Base-by-base conservation (phyloP, 1,140 invertebrate species). In the Coelopa frigida region DNA sequence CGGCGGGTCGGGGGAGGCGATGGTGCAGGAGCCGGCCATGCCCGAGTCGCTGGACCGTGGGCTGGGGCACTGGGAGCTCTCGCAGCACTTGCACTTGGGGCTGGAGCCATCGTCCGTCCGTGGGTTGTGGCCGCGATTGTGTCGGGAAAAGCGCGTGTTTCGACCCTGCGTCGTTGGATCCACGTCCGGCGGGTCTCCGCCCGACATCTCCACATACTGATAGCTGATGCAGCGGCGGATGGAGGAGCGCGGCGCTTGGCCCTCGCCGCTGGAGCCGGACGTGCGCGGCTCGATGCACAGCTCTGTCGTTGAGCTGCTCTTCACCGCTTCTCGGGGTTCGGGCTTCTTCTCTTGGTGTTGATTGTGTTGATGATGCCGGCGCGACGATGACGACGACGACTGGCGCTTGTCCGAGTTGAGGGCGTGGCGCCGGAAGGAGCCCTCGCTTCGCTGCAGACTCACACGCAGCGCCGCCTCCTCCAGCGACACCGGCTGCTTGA, bases 21-120 rank as follows among this genome's bases (percentile, higher is more conserved):
- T 71, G 27, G 78, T 81, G 58, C 79, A 86, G 60, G 83, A 87
- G 20, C 87, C 86, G 3, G 85, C 87, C 70, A 90, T 84, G 15
- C 87, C 87, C 1, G 63, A 68, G 39, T 90, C 87, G 5, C 84
- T 87, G 4, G 87, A 89, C 21, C 80, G 67, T 0, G 78, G 78
- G 61, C 79, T 82, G 14, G 78, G 75, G 50, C 75, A 79, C 44
- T 74, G 56, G 5, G 73, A 77, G 47, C 73, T 73, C 46, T 77
- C 73, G 48, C 78, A 80, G 58, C 78, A 80, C 51, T 75, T 72
- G 55, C 78, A 80, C 57, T 77, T 77, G 10, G 39, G 22, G n/a
- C 14, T 6, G 5, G 47, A 23, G 14, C 33, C 38, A 24, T 41
- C 27, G 4, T 40, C 27, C 22, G 11, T 27, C 39, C 11, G 17